Base-by-base conservation (phyloP, 2,113 vertebrate species). In the Hystrix cristata region DNA sequence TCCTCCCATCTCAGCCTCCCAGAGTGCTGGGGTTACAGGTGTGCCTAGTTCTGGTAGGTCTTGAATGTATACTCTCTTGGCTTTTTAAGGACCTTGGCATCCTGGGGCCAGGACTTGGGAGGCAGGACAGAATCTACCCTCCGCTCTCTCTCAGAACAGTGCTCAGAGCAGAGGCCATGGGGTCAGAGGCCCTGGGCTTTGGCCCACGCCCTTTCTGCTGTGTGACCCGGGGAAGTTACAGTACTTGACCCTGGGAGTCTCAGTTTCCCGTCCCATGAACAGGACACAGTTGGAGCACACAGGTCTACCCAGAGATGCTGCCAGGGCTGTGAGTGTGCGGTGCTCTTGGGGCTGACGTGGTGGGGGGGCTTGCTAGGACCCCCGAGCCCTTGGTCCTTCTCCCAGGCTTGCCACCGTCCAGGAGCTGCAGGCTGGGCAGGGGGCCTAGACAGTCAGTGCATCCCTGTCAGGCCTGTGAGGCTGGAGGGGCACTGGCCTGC, bases 401-500 rank as follows among this genome's bases (percentile, higher is more conserved):
- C 55, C n/a, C 2, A 5, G 71, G 31, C 48, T 55, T 53, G 18
- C 19, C 0, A 46, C 67, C 55, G 71, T 65, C 57, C 15, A 2
- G 84, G 82, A 16, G 51, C 43, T 2, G 19, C 3, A 1, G 21
- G 48, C 76, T 4, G 25, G 82, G n/a, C 51, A 23, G 46, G 6
- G 1, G 51, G 76, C 62, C 65, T 64, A 13, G 51, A 80, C 14
- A 5, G 62, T 31, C 88, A 1, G 80, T 38, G 72, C 21, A 27
- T 96, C 72, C 87, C 90, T 98, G 92, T 90, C 82, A 13, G 4
- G 51, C 74, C 85, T 53, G 0, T 64, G 97, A 97, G 97, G 89
- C 85, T 38, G 97, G 91, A 92, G 4, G 7, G 57, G 84, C 92
- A 87, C 98, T 71, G 91, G 95, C 57, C 60, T 67, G 96, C 97